Evolutionary conservation across 30 jellyfish, hydroid and myxozoan species (phyloP).

Genomic region (Nemopilema nomurai): DNA sequence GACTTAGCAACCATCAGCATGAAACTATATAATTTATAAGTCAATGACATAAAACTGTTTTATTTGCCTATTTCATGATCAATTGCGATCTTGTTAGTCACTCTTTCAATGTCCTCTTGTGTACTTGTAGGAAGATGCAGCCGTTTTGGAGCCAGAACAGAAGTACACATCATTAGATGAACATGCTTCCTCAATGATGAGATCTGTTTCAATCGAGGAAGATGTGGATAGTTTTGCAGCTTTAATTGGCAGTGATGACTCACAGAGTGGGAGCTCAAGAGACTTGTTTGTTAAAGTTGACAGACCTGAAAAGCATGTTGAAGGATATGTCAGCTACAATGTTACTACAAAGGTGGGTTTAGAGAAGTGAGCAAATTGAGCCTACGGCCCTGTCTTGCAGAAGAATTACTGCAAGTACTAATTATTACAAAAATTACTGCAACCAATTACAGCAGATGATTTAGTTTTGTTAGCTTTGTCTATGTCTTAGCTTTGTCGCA

Average conservation of each 20-base stretch:
- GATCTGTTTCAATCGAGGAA: conserved; percentile 95
- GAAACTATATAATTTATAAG: no score
- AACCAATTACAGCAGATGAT: neutral
- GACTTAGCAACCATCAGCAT: no score
- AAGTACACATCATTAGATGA: conserved; percentile 91
- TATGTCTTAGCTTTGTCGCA: neutral
- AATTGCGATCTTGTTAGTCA: no score
- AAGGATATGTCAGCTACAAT: conserved; percentile 91
- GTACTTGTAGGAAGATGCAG: conserved; percentile 53
- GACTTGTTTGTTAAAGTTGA: conserved; percentile 96
- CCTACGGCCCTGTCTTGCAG: neutral
- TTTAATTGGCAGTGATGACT: conserved; percentile 64
- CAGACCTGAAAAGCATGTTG: conserved; percentile 93
- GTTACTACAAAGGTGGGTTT: conserved; percentile 80
- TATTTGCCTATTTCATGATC: no score
- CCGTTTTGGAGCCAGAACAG: conserved; percentile 66
- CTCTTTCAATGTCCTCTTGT: no score
- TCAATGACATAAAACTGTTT: no score
- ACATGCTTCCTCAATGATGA: conserved; percentile 89
- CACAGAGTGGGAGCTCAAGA: conserved; percentile 52
- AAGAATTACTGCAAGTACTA: neutral
- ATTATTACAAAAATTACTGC: neutral
- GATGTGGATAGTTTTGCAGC: conserved; percentile 68
- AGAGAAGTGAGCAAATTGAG: neutral
- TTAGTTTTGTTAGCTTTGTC: neutral